These are phyloP conservation scores for Malurus melanocephalus DNA, from an alignment of 2,113 vertebrate species.

Conservation along the genomic window DNA sequence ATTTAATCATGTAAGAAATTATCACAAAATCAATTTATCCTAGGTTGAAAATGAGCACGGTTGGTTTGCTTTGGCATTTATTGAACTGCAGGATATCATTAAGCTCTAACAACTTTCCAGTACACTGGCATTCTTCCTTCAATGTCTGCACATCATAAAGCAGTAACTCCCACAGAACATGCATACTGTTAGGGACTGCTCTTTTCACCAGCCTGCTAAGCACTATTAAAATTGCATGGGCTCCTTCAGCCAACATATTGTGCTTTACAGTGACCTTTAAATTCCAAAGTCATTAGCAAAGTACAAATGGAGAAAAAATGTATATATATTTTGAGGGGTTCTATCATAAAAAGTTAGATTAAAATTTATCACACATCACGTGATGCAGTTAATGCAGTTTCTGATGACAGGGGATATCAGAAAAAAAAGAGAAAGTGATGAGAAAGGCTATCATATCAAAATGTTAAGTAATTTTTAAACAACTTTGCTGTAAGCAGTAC, in stretches of 20 bases:
- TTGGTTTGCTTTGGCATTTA: conserved; percentile 51
- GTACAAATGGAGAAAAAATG: neutral
- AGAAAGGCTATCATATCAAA: neutral
- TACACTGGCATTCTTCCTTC: conserved; percentile 18
- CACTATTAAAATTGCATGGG: conserved; percentile 62
- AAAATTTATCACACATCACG: neutral
- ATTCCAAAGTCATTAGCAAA: conserved; percentile 35
- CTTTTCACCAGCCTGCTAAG: conserved; percentile 25
- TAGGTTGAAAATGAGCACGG: neutral
- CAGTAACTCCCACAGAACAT: conserved; percentile 21
- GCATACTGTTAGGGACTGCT: neutral
- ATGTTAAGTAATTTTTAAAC: neutral
- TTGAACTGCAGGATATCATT: conserved; percentile 48
- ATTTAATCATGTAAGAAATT: conserved; percentile 43
- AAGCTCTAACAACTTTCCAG: conserved; percentile 44
- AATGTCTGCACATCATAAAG: conserved; percentile 15
- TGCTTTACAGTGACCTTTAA: conserved; percentile 43
- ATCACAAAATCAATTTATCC: conserved; percentile 43
- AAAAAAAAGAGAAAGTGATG: neutral
- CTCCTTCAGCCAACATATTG: conserved; percentile 5
- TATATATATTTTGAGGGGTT: neutral
- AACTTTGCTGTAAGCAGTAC: neutral
- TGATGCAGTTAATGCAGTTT: neutral
- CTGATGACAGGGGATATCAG: neutral
- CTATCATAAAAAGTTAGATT: neutral